Base-by-base conservation (phyloP, 2,113 vertebrate genomes). In the Polypterus bichir region DNA sequence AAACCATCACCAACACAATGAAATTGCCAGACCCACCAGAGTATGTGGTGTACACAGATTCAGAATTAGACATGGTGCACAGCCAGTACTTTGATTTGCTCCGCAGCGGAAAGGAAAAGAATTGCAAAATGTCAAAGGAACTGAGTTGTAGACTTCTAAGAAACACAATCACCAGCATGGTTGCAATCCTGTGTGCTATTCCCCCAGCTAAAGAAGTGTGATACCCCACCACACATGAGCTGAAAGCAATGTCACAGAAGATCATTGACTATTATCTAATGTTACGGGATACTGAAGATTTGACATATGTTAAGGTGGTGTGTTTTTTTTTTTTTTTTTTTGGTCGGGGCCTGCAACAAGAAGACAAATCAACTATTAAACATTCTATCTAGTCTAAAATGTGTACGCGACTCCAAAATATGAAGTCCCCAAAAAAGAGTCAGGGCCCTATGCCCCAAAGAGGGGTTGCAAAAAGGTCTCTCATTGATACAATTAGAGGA, bases 161-260 rank as follows among this genome's bases (percentile, higher is more conserved):
- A 9, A 69, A 66, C 68, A 69, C 58, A 3, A 44, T 69, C 48
- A 64, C 61, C 49, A 69, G 64, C 64, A 62, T 59, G 63, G 49
- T 63, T 48, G 58, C 61, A 49, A 69, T 63, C 48, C 44, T 66
- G 48, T 11, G 48, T n/a, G 65, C 65, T 27, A 70, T 59, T 65
- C 47, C 44, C n/a, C 45, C 48, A 59, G 55, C 60, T 46, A 52
- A 67, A 52, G 62, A 57, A 9, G 11, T 11, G 44, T 53, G 9
- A 4, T 69, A 66, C 64, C 68, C 68, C 57, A 59, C 62, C 6
- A 67, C 64, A 44, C 53, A 57, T 57, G 62, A 61, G 47, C 6
- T 65, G 44, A 59, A 4, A 8, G 56, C 57, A 62, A 62, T 65
- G 64, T 57, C 60, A 56, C 27, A 60, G 52, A 65, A 58, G 57